A percentile compares a stretch with the other conserved stretches of the same genome.
These are phyloP conservation scores for Yponomeuta cagnagella DNA, from an alignment of 2,888 invertebrate genomes.

Conservation along the genomic window DNA sequence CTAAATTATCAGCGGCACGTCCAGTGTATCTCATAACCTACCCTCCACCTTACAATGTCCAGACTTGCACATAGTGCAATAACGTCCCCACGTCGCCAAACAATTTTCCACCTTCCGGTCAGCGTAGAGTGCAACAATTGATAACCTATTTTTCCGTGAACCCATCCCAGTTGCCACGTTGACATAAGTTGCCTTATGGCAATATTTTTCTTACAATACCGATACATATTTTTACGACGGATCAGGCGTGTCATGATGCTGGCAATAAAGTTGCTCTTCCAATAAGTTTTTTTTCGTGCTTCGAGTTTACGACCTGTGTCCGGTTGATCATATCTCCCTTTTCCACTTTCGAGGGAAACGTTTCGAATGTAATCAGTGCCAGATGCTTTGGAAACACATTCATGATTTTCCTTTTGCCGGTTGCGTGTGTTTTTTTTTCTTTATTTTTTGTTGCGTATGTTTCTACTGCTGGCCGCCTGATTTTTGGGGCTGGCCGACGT, in stretches of 20 bases:
- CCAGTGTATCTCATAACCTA: conserved; percentile 11
- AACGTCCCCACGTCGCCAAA: conserved; percentile 3
- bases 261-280: conserved; percentile 16
- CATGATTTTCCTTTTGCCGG: neutral
- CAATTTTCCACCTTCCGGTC: conserved; percentile 12
- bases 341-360: neutral
- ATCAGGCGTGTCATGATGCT: conserved; percentile 15
- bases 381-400: conserved; percentile 9
- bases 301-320: conserved; percentile 13
- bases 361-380: conserved; percentile 10
- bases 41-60: conserved; percentile 10
- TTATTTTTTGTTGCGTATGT: neutral
- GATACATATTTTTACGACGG: conserved; percentile 18
- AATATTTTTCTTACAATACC: conserved; percentile 15
- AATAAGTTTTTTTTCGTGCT: conserved; percentile 16
- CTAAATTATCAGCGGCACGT: conserved; percentile 9
- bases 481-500: neutral
- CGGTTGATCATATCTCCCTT: conserved; percentile 14
- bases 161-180: conserved; percentile 13
- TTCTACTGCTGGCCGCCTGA: neutral
- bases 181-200: conserved; percentile 14
- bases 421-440: neutral
- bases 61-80: conserved; percentile 12
- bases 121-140: conserved; percentile 8
- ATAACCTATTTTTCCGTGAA: conserved; percentile 12